Evolutionary conservation across 2,797 vertebrate species (phyloP).

Genomic region (Chromis chromis): DNA sequence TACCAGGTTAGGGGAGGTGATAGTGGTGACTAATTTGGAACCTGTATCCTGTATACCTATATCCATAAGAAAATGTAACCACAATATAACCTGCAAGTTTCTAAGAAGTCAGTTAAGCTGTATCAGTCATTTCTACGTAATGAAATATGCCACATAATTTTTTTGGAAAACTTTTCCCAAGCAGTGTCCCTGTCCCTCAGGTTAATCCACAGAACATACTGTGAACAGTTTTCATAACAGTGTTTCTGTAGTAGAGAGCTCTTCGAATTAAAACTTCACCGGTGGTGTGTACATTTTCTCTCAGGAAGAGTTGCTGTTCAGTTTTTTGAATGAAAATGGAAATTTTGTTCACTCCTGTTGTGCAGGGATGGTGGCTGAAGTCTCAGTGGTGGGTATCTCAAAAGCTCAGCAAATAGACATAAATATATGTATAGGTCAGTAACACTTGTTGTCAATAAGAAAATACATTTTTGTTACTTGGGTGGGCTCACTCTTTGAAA

Average conservation of each 20-base stretch:
- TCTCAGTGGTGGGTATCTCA: not conserved
- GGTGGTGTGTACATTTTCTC: not conserved
- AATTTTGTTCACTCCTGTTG: not conserved
- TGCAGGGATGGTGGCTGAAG: not conserved
- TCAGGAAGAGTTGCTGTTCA: not conserved
- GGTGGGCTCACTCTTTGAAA: not conserved
- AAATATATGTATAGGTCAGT: not conserved
- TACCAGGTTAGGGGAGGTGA: conserved; percentile 29
- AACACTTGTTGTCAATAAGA: not conserved
- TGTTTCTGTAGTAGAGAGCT: not conserved
- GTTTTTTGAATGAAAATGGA: not conserved
- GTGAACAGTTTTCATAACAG: not conserved
- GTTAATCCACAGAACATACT: not conserved
- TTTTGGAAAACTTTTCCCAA: too few relatives aligned
- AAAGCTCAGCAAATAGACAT: not conserved
- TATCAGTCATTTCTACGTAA: not conserved
- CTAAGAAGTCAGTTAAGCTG: not conserved
- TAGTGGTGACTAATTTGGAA: conserved; percentile 1
- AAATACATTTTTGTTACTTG: not conserved
- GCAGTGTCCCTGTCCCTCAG: not conserved
- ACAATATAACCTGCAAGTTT: not conserved
- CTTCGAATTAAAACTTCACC: not conserved
- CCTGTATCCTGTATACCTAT: not conserved
- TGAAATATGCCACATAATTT: too few relatives aligned
- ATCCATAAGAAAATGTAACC: conserved; percentile 3